Conservation (phyloP, 1,140 invertebrate species). For the Drosophila littoralis region DNA sequence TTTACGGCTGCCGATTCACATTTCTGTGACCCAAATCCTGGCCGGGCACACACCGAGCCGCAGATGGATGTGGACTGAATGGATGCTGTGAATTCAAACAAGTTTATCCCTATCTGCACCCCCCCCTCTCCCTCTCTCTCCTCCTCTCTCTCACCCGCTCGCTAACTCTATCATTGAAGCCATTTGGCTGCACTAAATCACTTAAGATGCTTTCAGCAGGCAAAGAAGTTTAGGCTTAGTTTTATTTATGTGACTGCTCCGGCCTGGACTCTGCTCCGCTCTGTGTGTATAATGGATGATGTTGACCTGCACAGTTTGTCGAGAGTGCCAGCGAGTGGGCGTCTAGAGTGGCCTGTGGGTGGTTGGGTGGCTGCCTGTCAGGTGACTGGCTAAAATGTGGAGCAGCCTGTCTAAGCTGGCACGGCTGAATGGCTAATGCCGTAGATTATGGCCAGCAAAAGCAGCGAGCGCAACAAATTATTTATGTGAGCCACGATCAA, state of each 20-base stretch:
- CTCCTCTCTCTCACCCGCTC: neutral
- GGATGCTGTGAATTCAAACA: conserved; percentile 50
- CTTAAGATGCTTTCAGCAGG: conserved; percentile 80
- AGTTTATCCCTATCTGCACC: conserved; percentile 22
- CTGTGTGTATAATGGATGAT: conserved; percentile 69
- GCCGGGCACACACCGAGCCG: conserved; percentile 25
- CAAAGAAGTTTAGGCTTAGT: conserved; percentile 74
- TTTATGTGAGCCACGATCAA: neutral
- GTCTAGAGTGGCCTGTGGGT: conserved; percentile 5
- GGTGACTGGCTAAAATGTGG: conserved; percentile 62
- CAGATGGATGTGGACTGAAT: conserved; percentile 46
- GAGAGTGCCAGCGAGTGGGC: conserved; percentile 33
- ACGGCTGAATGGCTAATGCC: conserved; percentile 73
- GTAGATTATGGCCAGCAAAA: conserved; percentile 60
- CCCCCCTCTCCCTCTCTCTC: neutral
- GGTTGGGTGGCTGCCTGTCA: conserved; percentile 43
- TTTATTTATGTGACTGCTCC: conserved; percentile 59
- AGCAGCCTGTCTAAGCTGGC: conserved; percentile 47
- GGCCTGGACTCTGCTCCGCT: conserved; percentile 8
- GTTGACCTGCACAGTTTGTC: conserved; percentile 65
- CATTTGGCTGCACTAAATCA: conserved; percentile 77
- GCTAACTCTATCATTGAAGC: neutral
- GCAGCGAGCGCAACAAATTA: neutral
- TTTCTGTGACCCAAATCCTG: conserved; percentile 78
- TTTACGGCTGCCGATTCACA: conserved; percentile 72